phyloP scores from a whole-genome alignment of 1,140 invertebrate species.

The Andricus grossulariae region DNA sequence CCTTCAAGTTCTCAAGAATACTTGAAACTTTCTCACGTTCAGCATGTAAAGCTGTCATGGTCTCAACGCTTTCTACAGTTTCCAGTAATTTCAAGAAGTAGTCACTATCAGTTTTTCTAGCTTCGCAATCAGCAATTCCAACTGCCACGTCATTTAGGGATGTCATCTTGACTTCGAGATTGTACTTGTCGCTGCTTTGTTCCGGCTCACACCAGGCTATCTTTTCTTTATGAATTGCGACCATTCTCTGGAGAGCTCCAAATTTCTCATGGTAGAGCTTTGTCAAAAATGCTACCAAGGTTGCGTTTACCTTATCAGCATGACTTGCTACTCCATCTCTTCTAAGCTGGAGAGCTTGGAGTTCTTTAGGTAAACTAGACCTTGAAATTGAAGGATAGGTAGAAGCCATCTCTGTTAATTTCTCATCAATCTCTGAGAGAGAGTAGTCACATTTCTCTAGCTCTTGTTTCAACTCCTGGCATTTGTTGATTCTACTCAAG shows the following conservation, averaged over 20 bases:
- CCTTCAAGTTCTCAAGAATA: slow-evolving; percentile 83
- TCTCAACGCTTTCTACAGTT: slow-evolving; percentile 82
- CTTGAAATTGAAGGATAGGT: slow-evolving; percentile 88
- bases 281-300: slow-evolving; percentile 87
- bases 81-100: slow-evolving; percentile 81
- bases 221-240: slow-evolving; percentile 90
- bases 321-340: slow-evolving; percentile 85
- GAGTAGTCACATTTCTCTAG: slow-evolving; percentile 78
- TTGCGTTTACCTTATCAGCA: slow-evolving; percentile 85
- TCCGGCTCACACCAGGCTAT: slow-evolving; percentile 94
- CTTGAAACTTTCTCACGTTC: slow-evolving; percentile 81
- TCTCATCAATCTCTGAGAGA: slow-evolving; percentile 79
- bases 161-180: slow-evolving; percentile 92
- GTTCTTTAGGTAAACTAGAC: slow-evolving; percentile 86
- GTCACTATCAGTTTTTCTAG: slow-evolving; percentile 81
- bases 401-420: slow-evolving; percentile 76
- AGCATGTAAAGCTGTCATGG: slow-evolving; percentile 78
- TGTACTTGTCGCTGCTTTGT: slow-evolving; percentile 90
- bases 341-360: slow-evolving; percentile 85
- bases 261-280: slow-evolving; percentile 93
- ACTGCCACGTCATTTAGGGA: slow-evolving; percentile 87
- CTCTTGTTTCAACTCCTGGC: slow-evolving; percentile 83
- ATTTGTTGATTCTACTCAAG: slow-evolving; percentile 85
- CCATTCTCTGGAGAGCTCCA: slow-evolving; percentile 85
- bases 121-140: slow-evolving; percentile 81